These are phyloP conservation scores for Leucophora obtusa DNA, from an alignment of 2,888 invertebrate species.

Conservation along the genomic window DNA sequence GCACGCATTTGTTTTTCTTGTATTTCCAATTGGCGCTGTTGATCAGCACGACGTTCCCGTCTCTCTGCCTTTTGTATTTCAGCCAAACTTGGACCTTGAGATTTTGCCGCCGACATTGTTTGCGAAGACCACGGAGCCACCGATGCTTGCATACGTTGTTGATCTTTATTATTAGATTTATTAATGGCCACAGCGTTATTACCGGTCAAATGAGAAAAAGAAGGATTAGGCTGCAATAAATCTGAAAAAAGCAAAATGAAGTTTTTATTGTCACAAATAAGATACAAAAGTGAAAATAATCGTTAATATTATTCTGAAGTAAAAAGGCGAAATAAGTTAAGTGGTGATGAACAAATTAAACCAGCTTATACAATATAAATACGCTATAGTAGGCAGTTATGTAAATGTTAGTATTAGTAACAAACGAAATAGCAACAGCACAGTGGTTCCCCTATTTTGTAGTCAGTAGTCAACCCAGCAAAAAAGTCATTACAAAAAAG, in stretches of 20 bases:
- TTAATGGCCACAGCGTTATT: not conserved
- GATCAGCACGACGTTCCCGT: slow-evolving; percentile 77
- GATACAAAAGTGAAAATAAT: no score
- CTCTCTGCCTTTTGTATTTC: slow-evolving; percentile 80
- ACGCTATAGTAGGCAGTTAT: no score
- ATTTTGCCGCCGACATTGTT: slow-evolving; percentile 63
- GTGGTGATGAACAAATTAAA: no score
- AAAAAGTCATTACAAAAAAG: no score
- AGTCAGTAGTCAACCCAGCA: no score
- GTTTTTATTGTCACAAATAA: no score
- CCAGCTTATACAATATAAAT: no score
- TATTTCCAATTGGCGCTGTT: slow-evolving; percentile 76
- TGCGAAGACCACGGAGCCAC: slow-evolving; percentile 77
- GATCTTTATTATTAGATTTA: slow-evolving; percentile 61
- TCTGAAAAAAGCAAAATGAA: not conserved
- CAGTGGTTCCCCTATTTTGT: no score
- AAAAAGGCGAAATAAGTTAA: no score
- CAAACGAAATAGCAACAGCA: no score
- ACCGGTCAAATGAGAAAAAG: not conserved
- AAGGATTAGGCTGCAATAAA: not conserved
- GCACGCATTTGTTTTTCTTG: slow-evolving; percentile 74
- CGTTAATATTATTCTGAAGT: no score
- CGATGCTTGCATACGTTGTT: slow-evolving; percentile 70
- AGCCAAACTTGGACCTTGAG: slow-evolving; percentile 79
- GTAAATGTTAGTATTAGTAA: no score